Evolutionary conservation across 2,888 invertebrate genomes (phyloP).

Genomic region (Empis stercorea): DNA sequence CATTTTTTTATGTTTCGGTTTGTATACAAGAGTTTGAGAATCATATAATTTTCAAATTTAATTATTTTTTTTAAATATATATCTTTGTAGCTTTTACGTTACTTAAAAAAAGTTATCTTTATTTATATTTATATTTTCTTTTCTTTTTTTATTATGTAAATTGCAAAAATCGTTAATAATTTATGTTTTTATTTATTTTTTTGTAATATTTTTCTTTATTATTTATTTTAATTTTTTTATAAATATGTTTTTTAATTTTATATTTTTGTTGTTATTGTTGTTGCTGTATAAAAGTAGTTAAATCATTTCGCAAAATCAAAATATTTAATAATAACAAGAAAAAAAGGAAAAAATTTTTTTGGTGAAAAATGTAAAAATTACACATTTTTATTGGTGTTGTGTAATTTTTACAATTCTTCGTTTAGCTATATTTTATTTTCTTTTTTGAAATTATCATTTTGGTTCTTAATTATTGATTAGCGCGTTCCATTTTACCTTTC

Average conservation of each 20-base stretch:
- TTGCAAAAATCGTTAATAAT: slow-evolving; percentile 1
- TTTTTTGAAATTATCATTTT: too few species aligned
- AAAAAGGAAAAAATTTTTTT: too few species aligned
- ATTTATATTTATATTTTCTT: not conserved
- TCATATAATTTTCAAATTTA: not conserved
- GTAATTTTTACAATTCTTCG: too few species aligned
- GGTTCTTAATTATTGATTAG: too few species aligned
- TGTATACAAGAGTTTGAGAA: slow-evolving; percentile 8
- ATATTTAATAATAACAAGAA: too few species aligned
- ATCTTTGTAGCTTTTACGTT: slow-evolving; percentile 5
- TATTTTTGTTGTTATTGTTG: too few species aligned
- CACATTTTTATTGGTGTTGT: too few species aligned
- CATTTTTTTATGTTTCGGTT: not conserved
- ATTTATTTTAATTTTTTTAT: not conserved
- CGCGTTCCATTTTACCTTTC: too few species aligned
- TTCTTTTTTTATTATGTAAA: not conserved
- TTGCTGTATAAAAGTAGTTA: too few species aligned
- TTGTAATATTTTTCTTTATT: not conserved
- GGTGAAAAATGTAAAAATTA: too few species aligned
- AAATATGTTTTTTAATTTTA: not conserved
- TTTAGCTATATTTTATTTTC: too few species aligned
- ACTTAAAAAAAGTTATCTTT: slow-evolving; percentile 1
- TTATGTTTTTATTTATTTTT: not conserved
- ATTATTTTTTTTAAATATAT: slow-evolving; percentile 4
- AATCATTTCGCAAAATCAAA: too few species aligned